These are phyloP conservation scores for Sebastes ruberrimus DNA, from an alignment of 2,797 vertebrate species.

Conservation along the genomic window DNA sequence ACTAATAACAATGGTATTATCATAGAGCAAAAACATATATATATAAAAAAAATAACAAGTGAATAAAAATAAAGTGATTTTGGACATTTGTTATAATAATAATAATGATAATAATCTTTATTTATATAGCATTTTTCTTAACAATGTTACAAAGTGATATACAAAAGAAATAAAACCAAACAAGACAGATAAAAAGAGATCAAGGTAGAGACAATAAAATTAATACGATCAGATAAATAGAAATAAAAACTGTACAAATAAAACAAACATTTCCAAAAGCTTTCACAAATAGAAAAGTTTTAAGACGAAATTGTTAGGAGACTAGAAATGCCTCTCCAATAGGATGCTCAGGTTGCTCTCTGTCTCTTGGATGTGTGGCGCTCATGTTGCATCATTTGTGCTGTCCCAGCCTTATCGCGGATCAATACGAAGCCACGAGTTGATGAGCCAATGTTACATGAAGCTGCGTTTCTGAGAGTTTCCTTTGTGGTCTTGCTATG, in stretches of 20 bases:
- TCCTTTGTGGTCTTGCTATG: neutral
- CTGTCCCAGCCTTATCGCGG: neutral
- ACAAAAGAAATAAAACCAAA: neutral
- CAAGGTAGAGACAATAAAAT: no score
- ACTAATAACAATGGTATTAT: neutral
- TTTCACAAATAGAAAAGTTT: no score
- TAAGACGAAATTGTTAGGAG: neutral
- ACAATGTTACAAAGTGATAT: no score
- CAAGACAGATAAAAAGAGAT: no score
- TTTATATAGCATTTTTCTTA: no score
- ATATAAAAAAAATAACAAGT: neutral
- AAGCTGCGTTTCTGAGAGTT: neutral
- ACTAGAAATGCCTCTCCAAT: neutral
- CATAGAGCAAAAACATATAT: neutral
- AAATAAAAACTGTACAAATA: no score
- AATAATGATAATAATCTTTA: no score
- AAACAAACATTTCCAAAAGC: no score
- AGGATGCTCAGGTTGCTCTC: neutral
- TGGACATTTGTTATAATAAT: neutral
- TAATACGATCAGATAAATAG: no score
- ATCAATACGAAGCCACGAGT: constrained; percentile 8
- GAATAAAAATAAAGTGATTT: neutral
- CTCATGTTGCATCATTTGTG: constrained; percentile 1
- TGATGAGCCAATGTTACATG: neutral
- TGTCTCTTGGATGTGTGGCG: neutral